Base-by-base conservation (phyloP, 2,797 vertebrate genomes). In the Astyanax mexicanus region DNA sequence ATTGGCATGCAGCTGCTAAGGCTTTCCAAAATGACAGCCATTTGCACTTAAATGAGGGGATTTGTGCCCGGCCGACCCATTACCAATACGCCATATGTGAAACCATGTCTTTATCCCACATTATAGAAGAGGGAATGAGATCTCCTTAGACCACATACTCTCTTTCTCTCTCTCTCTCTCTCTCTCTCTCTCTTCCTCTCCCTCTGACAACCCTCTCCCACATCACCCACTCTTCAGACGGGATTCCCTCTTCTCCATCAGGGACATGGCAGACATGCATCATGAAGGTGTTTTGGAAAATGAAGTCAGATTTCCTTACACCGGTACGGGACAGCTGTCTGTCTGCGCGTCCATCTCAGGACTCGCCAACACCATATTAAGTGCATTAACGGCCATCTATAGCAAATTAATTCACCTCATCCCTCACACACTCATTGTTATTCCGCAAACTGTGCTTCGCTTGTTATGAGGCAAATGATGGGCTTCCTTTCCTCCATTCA, bases 41-140 rank as follows among this genome's bases (percentile, higher is more conserved):
- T 97, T 96, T 96, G 94, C 95, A 95, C 95, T 95, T 96, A 96
- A 93, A 96, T 96, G 95, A 97, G 93, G 92, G 94, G 95, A 95
- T 94, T 93, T 95, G 95, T 94, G 94, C 92, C 92, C 92, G 89
- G 94, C 91, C 85, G 90, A 90, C 90, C 92, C 95, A 92, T 96
- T 95, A 95, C 94, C 94, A 93, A 93, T 91, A 92, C 92, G 93
- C 94, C 95, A 94, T 94, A 93, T 95, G 95, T 94, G 95, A 96
- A 96, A 94, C 94, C 94, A 92, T 93, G 89, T 95, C 95, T 94
- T 93, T 93, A 95, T 94, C 94, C 95, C 92, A 93, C 93, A 94
- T 95, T 89, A 91, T 81, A 79, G 72, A 80, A 90, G 88, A 93
- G 91, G 92, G 92, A 92, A 94, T 94, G 93, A 94, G 93, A 94